Evolutionary conservation across 2,113 vertebrate species (phyloP).

Genomic region (Pelvicachromis taeniatus): DNA sequence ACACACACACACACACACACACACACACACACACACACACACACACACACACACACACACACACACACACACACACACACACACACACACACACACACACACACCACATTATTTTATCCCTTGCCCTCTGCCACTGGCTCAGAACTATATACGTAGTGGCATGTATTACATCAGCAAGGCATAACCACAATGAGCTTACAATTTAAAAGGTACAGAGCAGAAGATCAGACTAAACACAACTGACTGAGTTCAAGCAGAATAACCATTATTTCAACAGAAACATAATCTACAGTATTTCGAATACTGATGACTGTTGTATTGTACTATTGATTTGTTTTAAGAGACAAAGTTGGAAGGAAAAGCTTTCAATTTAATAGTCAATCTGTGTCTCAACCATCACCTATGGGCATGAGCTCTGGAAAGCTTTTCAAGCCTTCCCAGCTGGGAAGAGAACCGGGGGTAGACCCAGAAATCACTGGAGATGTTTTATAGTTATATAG

Average conservation of each 20-base stretch:
- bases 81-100: not conserved
- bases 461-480: not conserved
- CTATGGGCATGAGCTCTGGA: not conserved
- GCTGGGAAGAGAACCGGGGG: not conserved
- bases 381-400: fast-evolving
- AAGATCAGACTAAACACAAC: not conserved
- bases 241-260: not conserved
- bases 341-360: not conserved
- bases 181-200: not conserved
- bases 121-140: not conserved
- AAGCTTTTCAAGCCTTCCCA: not conserved
- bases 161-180: not conserved
- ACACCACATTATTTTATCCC: not conserved
- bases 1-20: no score
- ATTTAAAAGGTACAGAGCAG: not conserved
- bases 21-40: no score
- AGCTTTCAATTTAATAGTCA: not conserved
- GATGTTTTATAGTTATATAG: not conserved
- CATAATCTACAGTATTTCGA: not conserved
- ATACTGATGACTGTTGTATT: not conserved
- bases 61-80: not conserved
- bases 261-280: not conserved
- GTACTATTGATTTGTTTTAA: not conserved
- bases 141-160: not conserved
- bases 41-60: no score